phyloP scores from a whole-genome alignment of 35 echinoderm and acorn worm species.

The Ophiothrix spiculata region DNA sequence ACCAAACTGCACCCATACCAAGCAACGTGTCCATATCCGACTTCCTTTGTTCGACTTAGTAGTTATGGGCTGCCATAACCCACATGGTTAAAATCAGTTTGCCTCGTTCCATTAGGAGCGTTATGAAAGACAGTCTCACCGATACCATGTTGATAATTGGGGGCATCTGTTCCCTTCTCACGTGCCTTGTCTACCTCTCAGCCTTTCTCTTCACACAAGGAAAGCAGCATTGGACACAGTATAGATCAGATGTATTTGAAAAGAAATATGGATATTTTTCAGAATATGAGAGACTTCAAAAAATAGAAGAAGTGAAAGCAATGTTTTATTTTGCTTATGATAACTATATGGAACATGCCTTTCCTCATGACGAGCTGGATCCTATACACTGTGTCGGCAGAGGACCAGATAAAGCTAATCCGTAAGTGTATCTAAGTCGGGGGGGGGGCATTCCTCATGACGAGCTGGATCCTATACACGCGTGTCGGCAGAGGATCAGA shows the following conservation, averaged over 20 bases:
- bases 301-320: conserved; percentile 60
- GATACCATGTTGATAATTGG: not conserved
- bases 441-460: too few relatives aligned
- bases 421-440: too few relatives aligned
- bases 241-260: conserved; percentile 46
- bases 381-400: conserved; percentile 91
- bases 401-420: conserved; percentile 78
- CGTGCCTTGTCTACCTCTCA: conserved; percentile 14
- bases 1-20: too few relatives aligned
- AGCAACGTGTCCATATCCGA: too few relatives aligned
- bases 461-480: too few relatives aligned
- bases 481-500: too few relatives aligned
- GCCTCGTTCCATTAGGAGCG: too few relatives aligned
- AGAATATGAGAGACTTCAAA: conserved; percentile 67
- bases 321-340: conserved; percentile 98
- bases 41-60: too few relatives aligned
- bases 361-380: conserved; percentile 87
- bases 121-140: not conserved
- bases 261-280: conserved; percentile 80
- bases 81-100: too few relatives aligned
- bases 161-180: conserved; percentile 13
- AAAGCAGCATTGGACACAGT: conserved; percentile 21
- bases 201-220: conserved; percentile 23
- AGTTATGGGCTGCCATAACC: too few relatives aligned
- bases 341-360: conserved; percentile 89